phyloP scores from a whole-genome alignment of 1,140 invertebrate species.

The Drosophila littoralis region DNA sequence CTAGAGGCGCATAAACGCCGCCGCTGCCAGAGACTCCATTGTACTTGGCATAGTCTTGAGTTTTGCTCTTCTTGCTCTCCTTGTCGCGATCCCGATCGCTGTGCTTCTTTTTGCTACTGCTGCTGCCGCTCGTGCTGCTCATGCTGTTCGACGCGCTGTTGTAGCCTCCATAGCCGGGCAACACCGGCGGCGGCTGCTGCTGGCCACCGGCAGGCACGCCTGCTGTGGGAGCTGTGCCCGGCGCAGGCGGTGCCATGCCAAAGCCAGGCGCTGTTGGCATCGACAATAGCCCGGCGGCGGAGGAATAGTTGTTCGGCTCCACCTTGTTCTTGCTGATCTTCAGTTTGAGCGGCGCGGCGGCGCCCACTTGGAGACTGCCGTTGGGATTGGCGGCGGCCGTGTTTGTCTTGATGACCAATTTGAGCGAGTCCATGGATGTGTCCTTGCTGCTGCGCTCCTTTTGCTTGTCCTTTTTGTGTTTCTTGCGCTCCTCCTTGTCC shows the following conservation, averaged over 20 bases:
- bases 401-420: conserved; percentile 66
- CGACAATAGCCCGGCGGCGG: conserved; percentile 44
- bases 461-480: conserved; percentile 88
- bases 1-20: conserved; percentile 50
- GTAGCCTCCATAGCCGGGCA: conserved; percentile 15
- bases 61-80: conserved; percentile 82
- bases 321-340: conserved; percentile 88
- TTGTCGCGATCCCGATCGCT: conserved; percentile 85
- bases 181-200: not conserved
- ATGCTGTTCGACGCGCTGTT: conserved; percentile 49
- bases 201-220: not conserved
- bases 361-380: conserved; percentile 52
- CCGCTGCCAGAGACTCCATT: conserved; percentile 54
- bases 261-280: conserved; percentile 31
- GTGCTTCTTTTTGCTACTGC: conserved; percentile 85
- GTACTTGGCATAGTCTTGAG: conserved; percentile 74
- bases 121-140: conserved; percentile 51
- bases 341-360: conserved; percentile 85
- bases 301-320: conserved; percentile 69
- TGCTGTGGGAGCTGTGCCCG: conserved; percentile 1
- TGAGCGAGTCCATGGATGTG: conserved; percentile 71
- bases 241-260: conserved; percentile 19
- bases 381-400: conserved; percentile 47
- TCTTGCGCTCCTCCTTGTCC: conserved; percentile 86
- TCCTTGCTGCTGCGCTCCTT: conserved; percentile 85